phyloP scores from a whole-genome alignment of 1,140 invertebrate species.

The Eriosoma lanigerum region DNA sequence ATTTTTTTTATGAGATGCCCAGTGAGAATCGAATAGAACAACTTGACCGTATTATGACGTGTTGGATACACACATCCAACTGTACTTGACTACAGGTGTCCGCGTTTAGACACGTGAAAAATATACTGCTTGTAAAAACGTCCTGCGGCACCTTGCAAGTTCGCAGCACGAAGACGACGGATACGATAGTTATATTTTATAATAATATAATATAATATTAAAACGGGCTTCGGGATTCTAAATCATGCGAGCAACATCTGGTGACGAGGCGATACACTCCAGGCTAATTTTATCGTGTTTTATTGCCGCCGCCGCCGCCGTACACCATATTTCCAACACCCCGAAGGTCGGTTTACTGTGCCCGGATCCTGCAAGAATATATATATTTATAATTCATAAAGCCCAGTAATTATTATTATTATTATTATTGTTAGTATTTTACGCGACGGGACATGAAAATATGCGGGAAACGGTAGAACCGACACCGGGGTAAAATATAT shows the following conservation, averaged over 20 bases:
- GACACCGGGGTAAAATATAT: too few species aligned
- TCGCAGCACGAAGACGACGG: too few species aligned
- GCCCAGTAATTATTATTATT: slow-evolving; percentile 47
- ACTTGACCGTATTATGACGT: too few species aligned
- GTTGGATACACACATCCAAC: too few species aligned
- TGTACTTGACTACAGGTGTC: not conserved
- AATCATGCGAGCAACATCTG: slow-evolving; percentile 48
- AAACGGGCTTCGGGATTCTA: not conserved
- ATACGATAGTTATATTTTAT: too few species aligned
- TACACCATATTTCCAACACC: not conserved
- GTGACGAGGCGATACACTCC: slow-evolving; percentile 15
- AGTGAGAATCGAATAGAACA: too few species aligned
- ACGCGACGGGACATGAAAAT: not conserved
- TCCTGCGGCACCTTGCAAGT: not conserved
- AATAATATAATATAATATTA: not conserved
- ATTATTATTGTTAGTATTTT: slow-evolving; percentile 20
- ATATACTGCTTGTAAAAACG: not conserved
- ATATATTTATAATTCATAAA: slow-evolving; percentile 25
- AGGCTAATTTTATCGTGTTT: slow-evolving; percentile 49
- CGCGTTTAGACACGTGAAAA: not conserved
- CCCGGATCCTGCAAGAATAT: slow-evolving; percentile 1
- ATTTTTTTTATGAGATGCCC: too few species aligned
- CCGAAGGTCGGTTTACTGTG: not conserved
- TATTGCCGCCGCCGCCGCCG: slow-evolving; percentile 32
- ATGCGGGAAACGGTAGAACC: not conserved